Conservation (phyloP, 1,140 invertebrate genomes). For the Magallana ariakensis region DNA sequence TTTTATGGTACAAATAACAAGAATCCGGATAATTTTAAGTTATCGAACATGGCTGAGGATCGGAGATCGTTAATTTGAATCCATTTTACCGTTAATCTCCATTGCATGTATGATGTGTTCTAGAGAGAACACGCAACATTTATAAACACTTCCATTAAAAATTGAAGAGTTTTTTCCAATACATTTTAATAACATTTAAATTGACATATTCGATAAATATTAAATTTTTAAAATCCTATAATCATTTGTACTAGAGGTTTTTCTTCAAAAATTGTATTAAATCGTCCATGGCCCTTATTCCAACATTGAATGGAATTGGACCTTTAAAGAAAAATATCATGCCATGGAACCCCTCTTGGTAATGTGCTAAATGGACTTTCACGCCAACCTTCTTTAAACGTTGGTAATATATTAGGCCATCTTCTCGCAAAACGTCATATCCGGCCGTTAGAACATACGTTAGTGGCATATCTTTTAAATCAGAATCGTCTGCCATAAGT, state of each 20-base stretch:
- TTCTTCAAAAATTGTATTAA: slow-evolving; percentile 61
- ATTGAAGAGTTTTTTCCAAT: too few relatives aligned
- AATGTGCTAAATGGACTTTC: slow-evolving; percentile 67
- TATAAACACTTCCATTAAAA: too few relatives aligned
- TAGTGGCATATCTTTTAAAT: slow-evolving; percentile 60
- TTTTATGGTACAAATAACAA: too few relatives aligned
- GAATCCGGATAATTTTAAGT: too few relatives aligned
- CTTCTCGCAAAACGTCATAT: slow-evolving; percentile 72
- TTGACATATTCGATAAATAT: too few relatives aligned
- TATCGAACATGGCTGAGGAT: too few relatives aligned
- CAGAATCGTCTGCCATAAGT: slow-evolving; percentile 63
- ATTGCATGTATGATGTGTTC: too few relatives aligned
- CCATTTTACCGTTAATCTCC: too few relatives aligned
- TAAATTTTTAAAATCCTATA: too few relatives aligned
- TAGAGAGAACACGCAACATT: too few relatives aligned
- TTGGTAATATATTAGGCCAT: slow-evolving; percentile 68
- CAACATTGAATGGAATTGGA: slow-evolving; percentile 68
- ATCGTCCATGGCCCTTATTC: slow-evolving; percentile 65
- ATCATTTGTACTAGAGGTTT: slow-evolving; percentile 47
- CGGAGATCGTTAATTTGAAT: too few relatives aligned
- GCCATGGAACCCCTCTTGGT: slow-evolving; percentile 68
- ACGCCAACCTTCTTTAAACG: slow-evolving; percentile 66
- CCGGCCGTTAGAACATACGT: slow-evolving; percentile 70
- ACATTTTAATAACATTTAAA: too few relatives aligned
- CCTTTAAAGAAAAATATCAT: slow-evolving; percentile 70